Evolutionary conservation across 2,797 vertebrate genomes (phyloP).

Genomic region (Cichlasoma orientale): DNA sequence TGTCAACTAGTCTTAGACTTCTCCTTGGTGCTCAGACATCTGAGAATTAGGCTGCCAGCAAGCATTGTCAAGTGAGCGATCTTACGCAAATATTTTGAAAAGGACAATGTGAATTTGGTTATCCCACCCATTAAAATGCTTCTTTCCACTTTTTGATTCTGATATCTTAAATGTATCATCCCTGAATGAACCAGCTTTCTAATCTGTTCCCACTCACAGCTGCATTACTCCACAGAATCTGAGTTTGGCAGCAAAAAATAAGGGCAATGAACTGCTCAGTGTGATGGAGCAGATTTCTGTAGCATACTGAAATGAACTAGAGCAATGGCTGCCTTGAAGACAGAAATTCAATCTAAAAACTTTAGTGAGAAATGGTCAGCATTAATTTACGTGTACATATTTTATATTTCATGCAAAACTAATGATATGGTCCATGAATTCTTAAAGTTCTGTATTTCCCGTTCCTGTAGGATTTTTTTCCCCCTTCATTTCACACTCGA

Average conservation of each 20-base stretch:
- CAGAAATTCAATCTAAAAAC: slow-evolving; percentile 24
- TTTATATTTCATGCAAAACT: slow-evolving; percentile 39
- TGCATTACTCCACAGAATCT: background rate
- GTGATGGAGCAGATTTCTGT: slow-evolving; percentile 49
- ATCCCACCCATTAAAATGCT: background rate
- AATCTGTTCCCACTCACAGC: background rate
- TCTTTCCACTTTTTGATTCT: background rate
- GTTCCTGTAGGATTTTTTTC: background rate
- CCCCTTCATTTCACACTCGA: slow-evolving; percentile 3
- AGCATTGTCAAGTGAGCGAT: slow-evolving; percentile 14
- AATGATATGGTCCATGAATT: slow-evolving; percentile 31
- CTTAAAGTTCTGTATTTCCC: background rate
- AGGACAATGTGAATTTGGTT: slow-evolving; percentile 1
- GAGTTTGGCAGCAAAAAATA: slow-evolving; percentile 34
- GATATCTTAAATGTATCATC: background rate
- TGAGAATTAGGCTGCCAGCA: slow-evolving; percentile 27
- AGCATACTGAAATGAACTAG: slow-evolving; percentile 5
- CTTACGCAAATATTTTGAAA: slow-evolving; percentile 14
- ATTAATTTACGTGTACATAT: slow-evolving; percentile 41
- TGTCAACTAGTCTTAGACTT: slow-evolving; percentile 46
- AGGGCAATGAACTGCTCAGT: slow-evolving; percentile 39
- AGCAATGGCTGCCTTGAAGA: slow-evolving; percentile 29
- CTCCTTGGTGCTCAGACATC: slow-evolving; percentile 18
- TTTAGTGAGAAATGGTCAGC: slow-evolving; percentile 18
- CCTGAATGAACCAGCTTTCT: slow-evolving; percentile 2